These are phyloP conservation scores for Diarsia brunnea DNA, from an alignment of 2,888 invertebrate genomes.

Conservation along the genomic window DNA sequence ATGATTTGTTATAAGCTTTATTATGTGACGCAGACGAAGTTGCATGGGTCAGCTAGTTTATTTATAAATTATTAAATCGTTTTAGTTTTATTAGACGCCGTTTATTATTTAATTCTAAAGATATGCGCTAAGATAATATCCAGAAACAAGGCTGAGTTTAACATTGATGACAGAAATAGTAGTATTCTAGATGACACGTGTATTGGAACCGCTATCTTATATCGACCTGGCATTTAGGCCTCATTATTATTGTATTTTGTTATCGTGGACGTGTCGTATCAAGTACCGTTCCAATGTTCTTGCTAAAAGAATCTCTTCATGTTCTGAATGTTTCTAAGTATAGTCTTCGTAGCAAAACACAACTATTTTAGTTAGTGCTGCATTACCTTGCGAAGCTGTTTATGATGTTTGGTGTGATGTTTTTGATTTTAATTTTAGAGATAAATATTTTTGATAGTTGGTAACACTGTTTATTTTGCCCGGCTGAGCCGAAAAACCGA, in stretches of 20 bases:
- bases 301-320: neutral
- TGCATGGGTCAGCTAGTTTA: no score
- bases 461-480: no score
- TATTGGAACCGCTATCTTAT: neutral
- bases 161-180: neutral
- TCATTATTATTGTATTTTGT: neutral
- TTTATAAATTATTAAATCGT: neutral
- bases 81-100: constrained; percentile 15
- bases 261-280: neutral
- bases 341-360: no score
- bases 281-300: neutral
- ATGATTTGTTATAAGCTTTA: no score
- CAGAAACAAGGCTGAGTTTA: neutral
- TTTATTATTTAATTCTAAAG: constrained; percentile 23
- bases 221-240: neutral
- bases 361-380: no score
- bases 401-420: no score
- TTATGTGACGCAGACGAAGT: no score
- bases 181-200: neutral
- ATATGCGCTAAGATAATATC: constrained; percentile 18
- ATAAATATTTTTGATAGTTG: no score
- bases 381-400: no score
- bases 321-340: neutral
- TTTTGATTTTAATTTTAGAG: no score
- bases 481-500: no score